A percentile compares a stretch with the other conserved stretches of the same genome.
Evolutionary conservation across 2,888 invertebrate species (phyloP).

Genomic region (Drosophila formosana): DNA sequence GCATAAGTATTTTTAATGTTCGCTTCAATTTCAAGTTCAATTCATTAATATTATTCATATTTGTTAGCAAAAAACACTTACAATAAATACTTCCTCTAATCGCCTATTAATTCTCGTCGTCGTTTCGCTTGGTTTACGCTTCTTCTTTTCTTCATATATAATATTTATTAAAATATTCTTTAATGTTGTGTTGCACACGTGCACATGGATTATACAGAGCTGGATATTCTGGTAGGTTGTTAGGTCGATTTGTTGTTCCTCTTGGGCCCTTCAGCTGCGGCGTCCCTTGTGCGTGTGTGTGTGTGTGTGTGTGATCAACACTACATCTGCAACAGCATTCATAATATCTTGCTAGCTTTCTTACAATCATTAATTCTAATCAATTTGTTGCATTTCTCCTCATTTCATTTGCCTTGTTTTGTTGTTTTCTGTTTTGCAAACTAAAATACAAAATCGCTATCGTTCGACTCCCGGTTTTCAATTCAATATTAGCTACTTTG

Average conservation of each 20-base stretch:
- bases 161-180: neutral
- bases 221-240: neutral
- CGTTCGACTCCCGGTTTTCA: conserved; percentile 17
- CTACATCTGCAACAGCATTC: conserved; percentile 20
- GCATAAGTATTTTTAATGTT: conserved; percentile 60
- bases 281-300: conserved; percentile 16
- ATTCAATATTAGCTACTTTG: conserved; percentile 22
- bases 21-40: conserved; percentile 25
- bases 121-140: conserved; percentile 8
- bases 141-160: neutral
- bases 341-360: conserved; percentile 52
- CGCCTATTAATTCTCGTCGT: conserved; percentile 43
- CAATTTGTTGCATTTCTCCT: conserved; percentile 44
- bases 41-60: conserved; percentile 48
- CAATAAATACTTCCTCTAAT: conserved; percentile 44
- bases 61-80: conserved; percentile 78
- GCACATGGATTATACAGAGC: conserved; percentile 5
- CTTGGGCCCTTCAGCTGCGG: conserved; percentile 16
- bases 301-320: conserved; percentile 37
- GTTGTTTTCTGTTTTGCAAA: conserved; percentile 19
- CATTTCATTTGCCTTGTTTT: conserved; percentile 17
- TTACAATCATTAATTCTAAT: conserved; percentile 55
- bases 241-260: neutral
- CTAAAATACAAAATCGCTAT: conserved; percentile 25
- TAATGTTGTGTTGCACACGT: conserved; percentile 30